Conservation (phyloP, 2,888 invertebrate species). For the Latrodectus elegans region DNA sequence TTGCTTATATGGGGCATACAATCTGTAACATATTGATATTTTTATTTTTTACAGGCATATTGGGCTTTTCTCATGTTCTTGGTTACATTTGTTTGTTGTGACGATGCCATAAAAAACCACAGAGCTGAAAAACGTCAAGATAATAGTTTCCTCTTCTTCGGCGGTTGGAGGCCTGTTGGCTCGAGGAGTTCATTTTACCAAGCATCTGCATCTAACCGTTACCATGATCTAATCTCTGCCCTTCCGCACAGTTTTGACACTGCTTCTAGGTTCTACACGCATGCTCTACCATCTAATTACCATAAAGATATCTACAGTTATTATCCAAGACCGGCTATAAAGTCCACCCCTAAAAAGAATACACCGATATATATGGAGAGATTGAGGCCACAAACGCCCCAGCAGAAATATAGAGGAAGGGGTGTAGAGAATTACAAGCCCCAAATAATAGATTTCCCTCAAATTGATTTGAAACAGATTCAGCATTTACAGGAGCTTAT, state of each 20-base stretch:
- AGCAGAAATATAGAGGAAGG: background rate
- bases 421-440: background rate
- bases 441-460: slow-evolving; percentile 39
- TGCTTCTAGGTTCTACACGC: slow-evolving; percentile 37
- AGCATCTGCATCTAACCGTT: slow-evolving; percentile 16
- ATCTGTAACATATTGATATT: too few relatives aligned
- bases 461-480: slow-evolving; percentile 37
- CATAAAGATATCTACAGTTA: slow-evolving; percentile 63
- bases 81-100: background rate
- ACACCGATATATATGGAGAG: slow-evolving; percentile 58
- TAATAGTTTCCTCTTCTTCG: slow-evolving; percentile 57
- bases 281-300: slow-evolving; percentile 36
- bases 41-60: slow-evolving; percentile 18
- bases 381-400: slow-evolving; percentile 23
- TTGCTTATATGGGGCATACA: too few relatives aligned
- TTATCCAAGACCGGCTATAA: slow-evolving; percentile 62
- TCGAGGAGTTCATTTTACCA: slow-evolving; percentile 1
- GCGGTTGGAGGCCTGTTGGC: slow-evolving; percentile 58
- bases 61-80: slow-evolving; percentile 10
- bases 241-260: slow-evolving; percentile 41
- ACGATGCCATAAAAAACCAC: slow-evolving; percentile 57
- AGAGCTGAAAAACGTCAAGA: slow-evolving; percentile 46
- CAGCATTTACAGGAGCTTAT: slow-evolving; percentile 39
- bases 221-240: slow-evolving; percentile 50
- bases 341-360: slow-evolving; percentile 39